phyloP scores from a whole-genome alignment of 2,888 invertebrate species.

The Drosophila mulleri region DNA sequence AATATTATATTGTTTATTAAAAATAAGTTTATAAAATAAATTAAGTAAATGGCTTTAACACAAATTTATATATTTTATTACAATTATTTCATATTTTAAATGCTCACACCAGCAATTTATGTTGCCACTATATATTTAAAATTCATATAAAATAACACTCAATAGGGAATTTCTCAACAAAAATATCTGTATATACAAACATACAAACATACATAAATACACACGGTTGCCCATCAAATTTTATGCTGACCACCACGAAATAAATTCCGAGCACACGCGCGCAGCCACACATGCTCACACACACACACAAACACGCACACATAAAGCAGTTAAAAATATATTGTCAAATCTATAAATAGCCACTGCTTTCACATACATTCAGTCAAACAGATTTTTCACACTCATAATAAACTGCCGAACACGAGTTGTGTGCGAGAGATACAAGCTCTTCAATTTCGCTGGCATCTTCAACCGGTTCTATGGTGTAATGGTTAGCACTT shows the following conservation, averaged over 20 bases:
- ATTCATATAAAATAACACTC: neutral
- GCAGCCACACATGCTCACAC: neutral
- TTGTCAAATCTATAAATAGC: conserved; percentile 16
- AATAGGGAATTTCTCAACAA: neutral
- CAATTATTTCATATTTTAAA: neutral
- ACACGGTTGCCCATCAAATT: neutral
- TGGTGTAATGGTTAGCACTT: conserved; percentile 85
- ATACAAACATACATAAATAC: neutral
- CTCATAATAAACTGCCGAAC: neutral
- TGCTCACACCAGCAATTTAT: neutral
- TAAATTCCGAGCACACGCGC: neutral
- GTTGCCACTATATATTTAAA: neutral
- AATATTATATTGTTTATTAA: neutral
- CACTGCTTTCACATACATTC: neutral
- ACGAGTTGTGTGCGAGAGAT: conserved; percentile 1
- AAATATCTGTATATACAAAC: neutral
- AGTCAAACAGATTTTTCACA: conserved; percentile 3
- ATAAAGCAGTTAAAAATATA: neutral
- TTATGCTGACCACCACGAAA: conserved; percentile 1
- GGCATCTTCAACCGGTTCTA: conserved; percentile 72
- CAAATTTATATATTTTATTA: neutral
- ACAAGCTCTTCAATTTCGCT: conserved; percentile 1
- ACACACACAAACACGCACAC: neutral
- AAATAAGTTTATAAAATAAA: neutral
- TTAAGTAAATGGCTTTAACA: neutral